Evolutionary conservation across 2,797 vertebrate genomes (phyloP).

Genomic region (Nothura maculosa): DNA sequence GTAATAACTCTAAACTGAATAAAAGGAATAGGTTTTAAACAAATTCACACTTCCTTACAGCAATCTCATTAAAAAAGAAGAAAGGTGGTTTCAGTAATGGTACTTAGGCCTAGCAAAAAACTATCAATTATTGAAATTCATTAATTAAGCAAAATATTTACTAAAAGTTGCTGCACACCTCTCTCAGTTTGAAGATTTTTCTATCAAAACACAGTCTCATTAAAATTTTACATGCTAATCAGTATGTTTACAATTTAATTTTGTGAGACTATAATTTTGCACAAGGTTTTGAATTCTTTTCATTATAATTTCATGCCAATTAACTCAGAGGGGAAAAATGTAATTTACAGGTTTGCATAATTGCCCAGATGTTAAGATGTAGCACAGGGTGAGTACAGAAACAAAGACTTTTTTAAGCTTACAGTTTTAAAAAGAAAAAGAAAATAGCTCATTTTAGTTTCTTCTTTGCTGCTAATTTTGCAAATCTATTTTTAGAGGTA

Average conservation of each 20-base stretch:
- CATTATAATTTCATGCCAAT: constrained; percentile 79
- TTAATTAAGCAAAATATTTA: constrained; percentile 82
- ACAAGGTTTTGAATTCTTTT: constrained; percentile 68
- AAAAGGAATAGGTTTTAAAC: constrained; percentile 35
- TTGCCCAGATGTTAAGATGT: constrained; percentile 75
- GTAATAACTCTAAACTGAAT: constrained; percentile 11
- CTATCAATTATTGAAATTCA: constrained; percentile 74
- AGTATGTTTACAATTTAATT: constrained; percentile 77
- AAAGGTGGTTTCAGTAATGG: constrained; percentile 55
- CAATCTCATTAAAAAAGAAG: constrained; percentile 67
- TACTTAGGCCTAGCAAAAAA: constrained; percentile 65
- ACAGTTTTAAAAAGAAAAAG: constrained; percentile 23
- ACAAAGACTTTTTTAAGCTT: constrained; percentile 44
- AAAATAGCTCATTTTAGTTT: background rate
- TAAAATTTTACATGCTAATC: constrained; percentile 79
- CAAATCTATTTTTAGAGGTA: constrained; percentile 52
- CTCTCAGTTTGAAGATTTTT: constrained; percentile 71
- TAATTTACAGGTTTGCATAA: constrained; percentile 78
- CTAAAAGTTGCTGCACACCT: constrained; percentile 53
- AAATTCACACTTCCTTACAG: constrained; percentile 26
- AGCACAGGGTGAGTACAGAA: constrained; percentile 53
- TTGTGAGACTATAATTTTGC: constrained; percentile 67
- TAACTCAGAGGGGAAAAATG: constrained; percentile 71
- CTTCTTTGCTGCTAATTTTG: constrained; percentile 38
- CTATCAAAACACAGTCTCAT: constrained; percentile 75